phyloP scores from a whole-genome alignment of 92 coral and sea anemone species.

The Epizoanthus illoricatus region DNA sequence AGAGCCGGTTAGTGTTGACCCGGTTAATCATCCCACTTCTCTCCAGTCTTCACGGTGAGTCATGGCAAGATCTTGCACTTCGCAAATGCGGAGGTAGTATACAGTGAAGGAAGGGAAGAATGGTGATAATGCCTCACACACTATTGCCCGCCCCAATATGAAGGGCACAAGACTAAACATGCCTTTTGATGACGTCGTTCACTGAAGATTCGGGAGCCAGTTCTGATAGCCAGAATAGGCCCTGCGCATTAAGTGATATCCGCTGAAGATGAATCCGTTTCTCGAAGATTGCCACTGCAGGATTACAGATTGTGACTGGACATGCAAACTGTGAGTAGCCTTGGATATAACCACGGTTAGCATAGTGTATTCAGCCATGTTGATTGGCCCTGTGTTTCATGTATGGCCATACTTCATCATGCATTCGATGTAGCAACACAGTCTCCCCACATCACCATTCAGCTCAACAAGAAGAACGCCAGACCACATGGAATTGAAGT shows the following conservation, averaged over 20 bases:
- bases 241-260: not conserved
- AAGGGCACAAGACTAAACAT: not conserved
- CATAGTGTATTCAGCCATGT: not conserved
- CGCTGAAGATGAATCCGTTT: not conserved
- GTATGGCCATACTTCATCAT: too few relatives aligned
- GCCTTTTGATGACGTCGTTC: not conserved
- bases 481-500: too few relatives aligned
- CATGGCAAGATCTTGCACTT: too few relatives aligned
- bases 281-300: not conserved
- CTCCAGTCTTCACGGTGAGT: too few relatives aligned
- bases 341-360: not conserved
- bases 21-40: too few relatives aligned
- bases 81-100: too few relatives aligned
- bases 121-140: not conserved
- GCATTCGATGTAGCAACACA: too few relatives aligned
- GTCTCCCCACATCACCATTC: too few relatives aligned
- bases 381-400: too few relatives aligned
- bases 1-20: too few relatives aligned
- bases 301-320: not conserved
- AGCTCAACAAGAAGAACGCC: too few relatives aligned
- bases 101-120: not conserved
- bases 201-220: not conserved
- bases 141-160: not conserved
- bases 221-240: not conserved
- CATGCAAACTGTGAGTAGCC: not conserved